Percentiles rank a stretch among this genome's conserved stretches.
Conservation (phyloP, 2,113 vertebrate genomes). For the Lycaon pictus region DNA sequence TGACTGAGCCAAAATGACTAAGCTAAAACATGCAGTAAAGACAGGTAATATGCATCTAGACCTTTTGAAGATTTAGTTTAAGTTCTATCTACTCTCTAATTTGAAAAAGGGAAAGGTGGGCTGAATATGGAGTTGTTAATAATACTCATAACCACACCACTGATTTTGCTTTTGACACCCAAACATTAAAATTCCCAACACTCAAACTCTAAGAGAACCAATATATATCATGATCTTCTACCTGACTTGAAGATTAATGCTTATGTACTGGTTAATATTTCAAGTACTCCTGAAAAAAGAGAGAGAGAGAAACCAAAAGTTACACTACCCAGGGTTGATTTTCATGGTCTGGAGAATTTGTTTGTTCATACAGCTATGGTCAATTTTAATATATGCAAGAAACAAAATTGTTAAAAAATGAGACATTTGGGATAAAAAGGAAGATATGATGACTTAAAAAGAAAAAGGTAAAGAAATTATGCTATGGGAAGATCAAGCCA, state of each 20-base stretch:
- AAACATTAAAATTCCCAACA: background rate
- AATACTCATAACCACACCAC: background rate
- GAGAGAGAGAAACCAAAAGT: background rate
- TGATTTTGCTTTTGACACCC: background rate
- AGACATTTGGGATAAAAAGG: background rate
- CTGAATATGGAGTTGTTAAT: background rate
- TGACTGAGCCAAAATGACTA: constrained; percentile 33
- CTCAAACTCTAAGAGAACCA: background rate
- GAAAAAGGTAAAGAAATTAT: background rate
- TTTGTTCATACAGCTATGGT: background rate
- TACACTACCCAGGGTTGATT: background rate
- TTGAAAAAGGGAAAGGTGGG: background rate
- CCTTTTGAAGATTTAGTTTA: constrained; percentile 31
- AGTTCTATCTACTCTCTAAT: background rate
- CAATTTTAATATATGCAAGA: background rate
- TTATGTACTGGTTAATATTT: background rate
- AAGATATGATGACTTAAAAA: background rate
- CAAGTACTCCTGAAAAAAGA: background rate
- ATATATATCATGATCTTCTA: background rate
- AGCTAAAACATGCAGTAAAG: background rate
- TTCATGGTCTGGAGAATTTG: background rate
- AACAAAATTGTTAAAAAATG: background rate
- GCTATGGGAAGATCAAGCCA: background rate
- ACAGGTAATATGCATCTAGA: background rate
- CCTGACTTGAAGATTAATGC: background rate